A percentile compares a stretch with the other conserved stretches of the same genome.
phyloP scores from a whole-genome alignment of 2,888 invertebrate genomes.

The Rhyacophila evoluta region DNA sequence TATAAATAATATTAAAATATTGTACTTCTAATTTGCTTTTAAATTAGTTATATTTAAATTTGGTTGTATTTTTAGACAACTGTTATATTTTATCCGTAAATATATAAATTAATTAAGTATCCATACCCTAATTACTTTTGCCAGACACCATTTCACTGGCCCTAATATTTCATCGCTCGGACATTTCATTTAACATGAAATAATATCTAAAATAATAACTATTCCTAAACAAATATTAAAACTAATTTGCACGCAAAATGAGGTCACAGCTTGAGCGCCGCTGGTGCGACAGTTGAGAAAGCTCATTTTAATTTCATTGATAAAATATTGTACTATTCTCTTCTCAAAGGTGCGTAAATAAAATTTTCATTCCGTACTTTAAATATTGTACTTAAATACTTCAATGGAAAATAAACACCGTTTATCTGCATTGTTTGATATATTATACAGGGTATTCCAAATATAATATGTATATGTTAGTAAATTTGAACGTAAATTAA shows the following conservation, averaged over 20 bases:
- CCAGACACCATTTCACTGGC: too few species aligned
- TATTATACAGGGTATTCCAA: too few species aligned
- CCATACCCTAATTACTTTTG: too few species aligned
- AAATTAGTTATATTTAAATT: too few species aligned
- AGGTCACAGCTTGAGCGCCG: background rate
- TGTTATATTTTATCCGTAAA: too few species aligned
- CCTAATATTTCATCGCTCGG: background rate
- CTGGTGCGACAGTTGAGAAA: background rate
- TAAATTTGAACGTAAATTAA: too few species aligned
- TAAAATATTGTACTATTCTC: background rate
- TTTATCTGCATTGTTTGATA: background rate
- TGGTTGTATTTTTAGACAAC: too few species aligned
- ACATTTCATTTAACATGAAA: background rate
- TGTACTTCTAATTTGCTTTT: too few species aligned
- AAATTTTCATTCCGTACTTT: background rate
- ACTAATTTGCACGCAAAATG: background rate
- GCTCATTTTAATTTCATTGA: slow-evolving; percentile 9
- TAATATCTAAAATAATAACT: background rate
- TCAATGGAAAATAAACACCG: background rate
- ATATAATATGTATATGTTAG: too few species aligned
- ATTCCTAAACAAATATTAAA: background rate
- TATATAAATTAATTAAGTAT: too few species aligned
- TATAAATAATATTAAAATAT: too few species aligned
- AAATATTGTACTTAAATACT: background rate
- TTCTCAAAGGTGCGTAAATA: background rate